Evolutionary conservation across 1,140 invertebrate genomes (phyloP), one percentile per base, ranked within the genome.

Genomic region (Zaprionus ornatus): DNA sequence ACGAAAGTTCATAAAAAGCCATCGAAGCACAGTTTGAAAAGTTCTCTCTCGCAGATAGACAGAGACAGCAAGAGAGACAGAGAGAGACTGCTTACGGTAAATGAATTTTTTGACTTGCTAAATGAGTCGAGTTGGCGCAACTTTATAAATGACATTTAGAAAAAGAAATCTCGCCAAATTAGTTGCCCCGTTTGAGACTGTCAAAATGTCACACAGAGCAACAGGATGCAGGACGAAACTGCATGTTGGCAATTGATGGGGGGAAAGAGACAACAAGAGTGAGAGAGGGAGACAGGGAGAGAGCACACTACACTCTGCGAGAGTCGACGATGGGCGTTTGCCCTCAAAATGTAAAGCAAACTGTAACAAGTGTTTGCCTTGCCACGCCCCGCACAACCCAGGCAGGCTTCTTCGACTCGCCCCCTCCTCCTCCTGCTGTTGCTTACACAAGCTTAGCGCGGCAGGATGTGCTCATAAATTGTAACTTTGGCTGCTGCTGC

Each of bases 401-500:
- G 32, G 21, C n/a, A n/a, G 19, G 2, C 21, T 45, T 27, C 54
- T 56, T 10, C 25, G 15, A 4, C 52, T 32, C 29, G 29, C 10
- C 17, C 29, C 9, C 40, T 27, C 23, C 25, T 48, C 19, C 40
- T 45, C n/a, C n/a, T 61, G 62, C 54, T 68, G 40, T 56, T 82
- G 82, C 82, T 86, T 85, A 82, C 78, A 86, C 79, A 75, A 82
- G 82, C 82, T 79, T 70, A 82, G 76, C 79, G 65, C 62, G 70
- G 45, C 50, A 84, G 83, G 83, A 83, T 88, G 84, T 80, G 80
- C 84, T 87, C 84, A 87, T 88, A 88, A 88, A 85, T 88, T 84
- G 85, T 81, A 81, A 76, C 78, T 81, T 84, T 84, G 63, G 29
- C 45, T 61, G 57, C 45, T 79, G 71, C 57, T 80, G 71, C 57